Base-by-base conservation (phyloP, 2,113 vertebrate genomes). In the Ptilonorhynchus violaceus region DNA sequence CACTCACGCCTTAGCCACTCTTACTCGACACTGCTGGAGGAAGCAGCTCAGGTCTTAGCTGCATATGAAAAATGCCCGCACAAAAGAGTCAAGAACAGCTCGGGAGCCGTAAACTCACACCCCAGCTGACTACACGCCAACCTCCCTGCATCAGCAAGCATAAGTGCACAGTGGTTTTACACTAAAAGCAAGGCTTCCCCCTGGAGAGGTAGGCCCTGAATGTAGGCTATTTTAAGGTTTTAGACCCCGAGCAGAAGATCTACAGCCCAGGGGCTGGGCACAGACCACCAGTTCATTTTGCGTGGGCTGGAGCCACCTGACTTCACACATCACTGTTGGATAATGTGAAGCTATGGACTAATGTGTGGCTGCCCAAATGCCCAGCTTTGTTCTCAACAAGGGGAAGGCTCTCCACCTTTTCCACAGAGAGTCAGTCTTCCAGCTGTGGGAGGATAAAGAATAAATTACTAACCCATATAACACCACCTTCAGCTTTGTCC, bases 281-380 rank as follows among this genome's bases (percentile, higher is more conserved):
- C 23, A 85, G 58, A 30, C 47, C 28, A 21, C 41, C 33, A 11
- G 39, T 77, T 73, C 25, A 37, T 79, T 83, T 41, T 41, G 21
- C 0, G 0, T 7, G 52, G 55, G 35, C 72, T 78, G 27, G 21
- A 91, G 56, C 30, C 50, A 63, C 47, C 35, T 58, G 60, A 62
- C 30, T 60, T 70, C 58, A 80, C 78, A 25, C 10, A 11, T 49
- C 68, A 17, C 58, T 63, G 47, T 16, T 49, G 41, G n/a, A 25
- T 62, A 64, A 69, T 0, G 0, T 5, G 4, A 84, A 70, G 27
- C 56, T 62, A 46, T 3, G 19, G 56, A 72, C 30, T 63, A 41
- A 66, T 1, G 11, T 0, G 1, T 22, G 24, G 30, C 52, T 50
- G 42, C 23, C 46, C 30, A 3, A 49, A 76, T 77, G 41, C 41